Conservation (phyloP, 37 sponge, comb jelly and placozoan species). For the Halisarca cf. caerulea region DNA sequence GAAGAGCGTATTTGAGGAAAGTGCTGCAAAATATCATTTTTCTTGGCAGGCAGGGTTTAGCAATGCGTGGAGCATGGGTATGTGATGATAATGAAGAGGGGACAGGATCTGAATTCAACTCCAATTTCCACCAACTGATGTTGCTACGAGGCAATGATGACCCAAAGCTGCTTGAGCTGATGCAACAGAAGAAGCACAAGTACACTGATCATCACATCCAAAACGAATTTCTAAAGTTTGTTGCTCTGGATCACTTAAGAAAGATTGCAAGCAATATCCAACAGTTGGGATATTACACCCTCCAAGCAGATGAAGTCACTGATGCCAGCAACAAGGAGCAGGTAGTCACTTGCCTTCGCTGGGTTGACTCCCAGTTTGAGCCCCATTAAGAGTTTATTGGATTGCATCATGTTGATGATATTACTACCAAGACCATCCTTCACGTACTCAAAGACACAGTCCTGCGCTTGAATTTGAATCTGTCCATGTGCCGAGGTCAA, state of each 20-base stretch:
- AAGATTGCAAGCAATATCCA: neutral
- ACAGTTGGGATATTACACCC: neutral
- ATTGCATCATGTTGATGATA: slow-evolving; percentile 30
- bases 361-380: slow-evolving; percentile 33
- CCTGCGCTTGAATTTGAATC: neutral
- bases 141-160: slow-evolving; percentile 36
- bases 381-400: slow-evolving; percentile 48
- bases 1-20: neutral
- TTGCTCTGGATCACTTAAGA: neutral
- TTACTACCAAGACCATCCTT: slow-evolving; percentile 21
- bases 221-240: slow-evolving; percentile 2
- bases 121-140: slow-evolving; percentile 33
- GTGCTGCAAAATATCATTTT: slow-evolving; percentile 21
- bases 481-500: neutral
- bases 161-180: neutral
- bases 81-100: neutral
- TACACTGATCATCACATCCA: slow-evolving; percentile 27
- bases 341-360: slow-evolving; percentile 27
- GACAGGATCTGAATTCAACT: slow-evolving; percentile 11
- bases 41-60: slow-evolving; percentile 35
- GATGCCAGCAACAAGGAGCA: slow-evolving; percentile 36
- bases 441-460: neutral
- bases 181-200: neutral
- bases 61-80: slow-evolving; percentile 30
- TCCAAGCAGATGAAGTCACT: slow-evolving; percentile 9